Evolutionary conservation across 2,888 invertebrate genomes (phyloP).

Genomic region (Drosophila kanekoi): DNA sequence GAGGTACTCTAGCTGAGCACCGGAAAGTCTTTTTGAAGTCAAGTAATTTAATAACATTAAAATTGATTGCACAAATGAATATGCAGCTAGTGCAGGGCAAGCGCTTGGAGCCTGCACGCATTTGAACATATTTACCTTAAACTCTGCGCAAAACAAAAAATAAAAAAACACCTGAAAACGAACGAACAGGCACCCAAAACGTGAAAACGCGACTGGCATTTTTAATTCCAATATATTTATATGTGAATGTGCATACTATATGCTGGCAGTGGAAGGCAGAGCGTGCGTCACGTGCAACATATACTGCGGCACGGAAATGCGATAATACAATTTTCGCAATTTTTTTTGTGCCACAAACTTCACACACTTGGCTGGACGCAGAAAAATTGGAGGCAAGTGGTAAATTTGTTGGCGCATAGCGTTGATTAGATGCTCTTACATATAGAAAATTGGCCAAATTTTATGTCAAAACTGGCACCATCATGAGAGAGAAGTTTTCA

Average conservation of each 20-base stretch:
- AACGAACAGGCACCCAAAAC: slow-evolving; percentile 40
- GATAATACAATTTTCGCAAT: slow-evolving; percentile 47
- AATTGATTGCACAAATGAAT: slow-evolving; percentile 55
- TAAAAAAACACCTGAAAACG: not conserved
- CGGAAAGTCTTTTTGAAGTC: slow-evolving; percentile 22
- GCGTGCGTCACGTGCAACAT: slow-evolving; percentile 52
- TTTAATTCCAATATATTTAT: slow-evolving; percentile 63
- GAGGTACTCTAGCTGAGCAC: slow-evolving; percentile 1
- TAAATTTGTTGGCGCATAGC: no score
- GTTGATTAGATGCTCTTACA: slow-evolving; percentile 1
- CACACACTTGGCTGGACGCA: slow-evolving; percentile 45
- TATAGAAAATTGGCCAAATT: not conserved
- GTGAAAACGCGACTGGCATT: slow-evolving; percentile 70
- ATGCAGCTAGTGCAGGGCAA: slow-evolving; percentile 33
- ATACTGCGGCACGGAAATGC: slow-evolving; percentile 52
- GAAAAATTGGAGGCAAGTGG: slow-evolving; percentile 6
- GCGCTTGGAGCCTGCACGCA: slow-evolving; percentile 7
- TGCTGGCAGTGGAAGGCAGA: not conserved
- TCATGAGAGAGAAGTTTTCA: no score
- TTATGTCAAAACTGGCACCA: no score
- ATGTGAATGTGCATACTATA: slow-evolving; percentile 5
- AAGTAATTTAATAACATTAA: slow-evolving; percentile 48
- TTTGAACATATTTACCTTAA: slow-evolving; percentile 19
- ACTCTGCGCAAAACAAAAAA: no score
- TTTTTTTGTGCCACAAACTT: slow-evolving; percentile 29